A percentile compares a stretch with the other conserved stretches of the same genome.
Evolutionary conservation across 2,113 vertebrate species (phyloP).

Genomic region (Falco punctatus): DNA sequence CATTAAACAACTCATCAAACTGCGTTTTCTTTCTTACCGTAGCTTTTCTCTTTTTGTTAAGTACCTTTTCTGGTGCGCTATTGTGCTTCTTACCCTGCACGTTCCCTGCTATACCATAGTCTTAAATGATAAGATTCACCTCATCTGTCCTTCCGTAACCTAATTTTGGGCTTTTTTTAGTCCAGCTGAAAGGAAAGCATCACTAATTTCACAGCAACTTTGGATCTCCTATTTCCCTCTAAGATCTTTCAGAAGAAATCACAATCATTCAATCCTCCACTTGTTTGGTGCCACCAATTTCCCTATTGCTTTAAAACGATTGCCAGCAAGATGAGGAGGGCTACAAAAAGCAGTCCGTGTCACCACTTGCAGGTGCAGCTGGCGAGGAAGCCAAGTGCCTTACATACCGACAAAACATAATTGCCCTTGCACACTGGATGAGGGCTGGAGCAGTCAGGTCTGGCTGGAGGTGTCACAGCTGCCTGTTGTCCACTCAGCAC

Average conservation of each 20-base stretch:
- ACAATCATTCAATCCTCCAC: background rate
- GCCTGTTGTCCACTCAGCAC: background rate
- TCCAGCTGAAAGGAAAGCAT: background rate
- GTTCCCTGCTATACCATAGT: background rate
- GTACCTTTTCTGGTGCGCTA: background rate
- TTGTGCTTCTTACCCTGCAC: background rate
- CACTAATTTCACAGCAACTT: background rate
- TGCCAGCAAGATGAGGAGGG: background rate
- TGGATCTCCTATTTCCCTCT: background rate
- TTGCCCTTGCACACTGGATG: rapidly evolving
- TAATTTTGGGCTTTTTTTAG: background rate
- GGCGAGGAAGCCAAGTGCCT: background rate
- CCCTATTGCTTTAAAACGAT: rapidly evolving
- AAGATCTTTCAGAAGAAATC: background rate
- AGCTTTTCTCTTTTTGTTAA: background rate
- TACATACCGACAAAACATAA: background rate
- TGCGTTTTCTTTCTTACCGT: background rate
- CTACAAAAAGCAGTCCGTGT: background rate
- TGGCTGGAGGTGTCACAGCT: rapidly evolving
- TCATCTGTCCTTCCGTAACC: background rate
- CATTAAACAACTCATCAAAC: background rate
- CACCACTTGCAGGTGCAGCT: background rate
- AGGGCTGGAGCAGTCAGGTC: rapidly evolving
- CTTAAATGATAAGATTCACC: background rate
- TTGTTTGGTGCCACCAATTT: background rate